Percentiles rank a stretch among this genome's conserved stretches.
phyloP scores from a whole-genome alignment of 2,113 vertebrate genomes.

The Anser brachyrhynchus region DNA sequence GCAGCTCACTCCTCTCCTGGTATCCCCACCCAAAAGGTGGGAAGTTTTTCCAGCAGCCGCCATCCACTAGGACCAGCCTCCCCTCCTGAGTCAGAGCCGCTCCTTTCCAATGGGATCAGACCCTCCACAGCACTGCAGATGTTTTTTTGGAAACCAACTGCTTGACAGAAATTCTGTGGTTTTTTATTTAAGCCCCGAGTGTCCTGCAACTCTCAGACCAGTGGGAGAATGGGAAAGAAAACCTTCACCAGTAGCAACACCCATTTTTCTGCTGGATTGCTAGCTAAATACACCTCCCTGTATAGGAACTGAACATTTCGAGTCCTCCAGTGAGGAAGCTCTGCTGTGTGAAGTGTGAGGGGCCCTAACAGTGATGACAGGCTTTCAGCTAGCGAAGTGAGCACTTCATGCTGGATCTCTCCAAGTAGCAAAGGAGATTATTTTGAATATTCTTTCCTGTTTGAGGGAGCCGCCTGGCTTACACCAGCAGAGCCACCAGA shows the following conservation, averaged over 20 bases:
- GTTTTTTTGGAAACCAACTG: neutral
- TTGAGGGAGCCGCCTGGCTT: neutral
- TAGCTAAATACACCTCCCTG: neutral
- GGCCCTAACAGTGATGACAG: neutral
- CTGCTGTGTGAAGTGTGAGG: neutral
- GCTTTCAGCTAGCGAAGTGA: neutral
- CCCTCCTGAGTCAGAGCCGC: fast-evolving
- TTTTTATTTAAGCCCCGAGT: neutral
- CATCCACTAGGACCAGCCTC: neutral
- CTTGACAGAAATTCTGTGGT: neutral
- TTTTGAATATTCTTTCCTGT: neutral
- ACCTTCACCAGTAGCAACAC: neutral
- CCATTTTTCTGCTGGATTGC: neutral
- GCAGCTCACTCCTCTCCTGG: neutral
- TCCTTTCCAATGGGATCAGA: neutral
- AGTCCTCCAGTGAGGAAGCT: neutral
- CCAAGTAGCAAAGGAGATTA: neutral
- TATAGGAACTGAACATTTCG: neutral
- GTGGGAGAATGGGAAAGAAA: neutral
- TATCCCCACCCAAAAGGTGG: neutral
- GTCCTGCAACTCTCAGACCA: neutral
- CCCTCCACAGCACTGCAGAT: neutral
- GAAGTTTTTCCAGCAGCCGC: neutral
- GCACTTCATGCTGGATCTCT: neutral
- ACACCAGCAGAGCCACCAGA: neutral